Base-by-base conservation (phyloP, 2,888 invertebrate genomes). In the Suillia variegata region DNA sequence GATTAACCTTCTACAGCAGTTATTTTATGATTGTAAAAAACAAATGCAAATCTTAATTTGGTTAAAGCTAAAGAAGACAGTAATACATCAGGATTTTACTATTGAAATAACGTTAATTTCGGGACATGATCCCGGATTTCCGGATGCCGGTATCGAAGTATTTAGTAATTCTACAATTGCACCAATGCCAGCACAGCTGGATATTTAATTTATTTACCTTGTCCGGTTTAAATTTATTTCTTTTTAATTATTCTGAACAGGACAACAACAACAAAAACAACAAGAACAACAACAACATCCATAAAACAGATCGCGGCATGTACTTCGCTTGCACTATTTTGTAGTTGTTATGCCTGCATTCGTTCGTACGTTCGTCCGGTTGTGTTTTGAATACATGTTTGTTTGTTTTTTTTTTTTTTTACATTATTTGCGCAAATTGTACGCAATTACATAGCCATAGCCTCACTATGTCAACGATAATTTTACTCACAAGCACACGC, bases 171-270 rank as follows among this genome's bases (percentile, higher is more conserved):
- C n/a, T n/a, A n/a, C n/a, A n/a, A n/a, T n/a, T n/a, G n/a, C n/a
- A n/a, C 38, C 2, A 10, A 13, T 34, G 20, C 33, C 15, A 6
- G 20, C 33, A 17, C 18, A 18, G 47, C 33, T 53, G 55, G 45
- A 56, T 18, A 26, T 50, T 50, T 52, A 57, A 61, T 61, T 61
- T 58, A 58, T 61, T 54, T 51, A 45, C 6, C 38, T 18, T 57
- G 34, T 47, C 47, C 20, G 20, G 48, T 54, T 61, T 50, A 52
- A 58, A 61, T 58, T 57, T 58, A 61, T 61, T 61, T 61, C 57
- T 61, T 58, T 61, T 61, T 61, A 58, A 61, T 61, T 61, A 61
- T 56, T 51, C 20, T 20, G 50, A 31, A 48, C 42, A 53, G n/a
- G 17, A 45, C 45, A 52, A 26, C 22, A 42, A 22, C 20, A 33